Evolutionary conservation across 2,113 vertebrate species (phyloP).

Genomic region (Pleuronectes platessa): DNA sequence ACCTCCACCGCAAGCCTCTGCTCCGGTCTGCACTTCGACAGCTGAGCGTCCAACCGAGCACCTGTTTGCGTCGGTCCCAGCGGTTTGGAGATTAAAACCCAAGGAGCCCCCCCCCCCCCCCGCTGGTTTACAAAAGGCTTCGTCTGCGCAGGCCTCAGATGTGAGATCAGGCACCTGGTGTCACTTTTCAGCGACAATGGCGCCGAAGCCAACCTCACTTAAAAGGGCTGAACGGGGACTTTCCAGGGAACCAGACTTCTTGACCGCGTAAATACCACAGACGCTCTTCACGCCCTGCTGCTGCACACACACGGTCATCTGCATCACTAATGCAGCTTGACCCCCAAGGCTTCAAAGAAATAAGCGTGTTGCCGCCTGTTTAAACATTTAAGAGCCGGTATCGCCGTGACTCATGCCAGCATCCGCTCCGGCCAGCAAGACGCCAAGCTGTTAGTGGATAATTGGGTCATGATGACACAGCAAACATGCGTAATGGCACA

Average conservation of each 20-base stretch:
- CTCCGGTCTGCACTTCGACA: slow-evolving; percentile 7
- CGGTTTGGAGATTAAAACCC: slow-evolving; percentile 19
- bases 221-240: slow-evolving; percentile 8
- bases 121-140: slow-evolving; percentile 43
- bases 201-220: neutral
- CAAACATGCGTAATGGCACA: slow-evolving; percentile 10
- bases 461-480: slow-evolving; percentile 19
- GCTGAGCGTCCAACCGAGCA: slow-evolving; percentile 60
- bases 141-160: slow-evolving; percentile 52
- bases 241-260: slow-evolving; percentile 1
- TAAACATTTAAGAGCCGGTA: slow-evolving; percentile 19
- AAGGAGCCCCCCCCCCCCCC: neutral
- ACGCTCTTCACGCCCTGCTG: neutral
- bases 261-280: slow-evolving; percentile 1
- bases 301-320: neutral
- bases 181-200: slow-evolving; percentile 28
- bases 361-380: slow-evolving; percentile 10
- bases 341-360: slow-evolving; percentile 9
- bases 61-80: slow-evolving; percentile 66
- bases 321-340: neutral
- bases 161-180: slow-evolving; percentile 49
- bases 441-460: slow-evolving; percentile 7
- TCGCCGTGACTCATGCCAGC: slow-evolving; percentile 30
- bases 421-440: neutral
- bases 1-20: neutral